Conservation (phyloP, 2,113 vertebrate species). For the Petrocephalus zakoni region DNA sequence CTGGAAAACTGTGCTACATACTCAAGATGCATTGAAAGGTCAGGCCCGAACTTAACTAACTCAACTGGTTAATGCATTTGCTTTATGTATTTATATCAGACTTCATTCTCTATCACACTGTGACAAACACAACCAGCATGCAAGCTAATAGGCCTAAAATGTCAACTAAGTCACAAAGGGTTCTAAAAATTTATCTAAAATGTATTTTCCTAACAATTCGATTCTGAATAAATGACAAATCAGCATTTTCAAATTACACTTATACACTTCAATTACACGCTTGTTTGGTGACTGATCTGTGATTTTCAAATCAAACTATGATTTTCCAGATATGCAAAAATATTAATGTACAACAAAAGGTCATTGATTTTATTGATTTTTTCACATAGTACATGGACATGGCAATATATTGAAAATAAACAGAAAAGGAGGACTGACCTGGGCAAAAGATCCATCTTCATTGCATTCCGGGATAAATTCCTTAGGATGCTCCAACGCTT, state of each 20-base stretch:
- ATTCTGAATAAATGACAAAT: neutral
- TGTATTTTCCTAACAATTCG: neutral
- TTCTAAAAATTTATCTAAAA: neutral
- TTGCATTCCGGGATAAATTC: conserved; percentile 93
- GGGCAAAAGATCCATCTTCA: conserved; percentile 89
- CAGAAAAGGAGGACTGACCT: conserved; percentile 63
- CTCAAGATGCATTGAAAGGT: neutral
- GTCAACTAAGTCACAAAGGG: neutral
- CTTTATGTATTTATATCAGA: neutral
- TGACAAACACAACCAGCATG: neutral
- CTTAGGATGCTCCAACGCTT: conserved; percentile 83
- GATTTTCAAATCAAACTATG: neutral
- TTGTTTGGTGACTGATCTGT: neutral
- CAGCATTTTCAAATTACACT: neutral
- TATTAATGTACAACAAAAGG: neutral
- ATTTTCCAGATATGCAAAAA: neutral
- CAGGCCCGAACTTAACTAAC: neutral
- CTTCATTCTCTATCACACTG: neutral
- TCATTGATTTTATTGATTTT: neutral
- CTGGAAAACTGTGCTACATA: neutral
- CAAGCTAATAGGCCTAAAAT: neutral
- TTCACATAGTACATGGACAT: neutral
- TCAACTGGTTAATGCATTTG: neutral
- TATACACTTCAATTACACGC: neutral
- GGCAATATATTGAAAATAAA: neutral